These are phyloP conservation scores for Lonchura striata DNA, from an alignment of 2,113 vertebrate genomes.

Conservation along the genomic window DNA sequence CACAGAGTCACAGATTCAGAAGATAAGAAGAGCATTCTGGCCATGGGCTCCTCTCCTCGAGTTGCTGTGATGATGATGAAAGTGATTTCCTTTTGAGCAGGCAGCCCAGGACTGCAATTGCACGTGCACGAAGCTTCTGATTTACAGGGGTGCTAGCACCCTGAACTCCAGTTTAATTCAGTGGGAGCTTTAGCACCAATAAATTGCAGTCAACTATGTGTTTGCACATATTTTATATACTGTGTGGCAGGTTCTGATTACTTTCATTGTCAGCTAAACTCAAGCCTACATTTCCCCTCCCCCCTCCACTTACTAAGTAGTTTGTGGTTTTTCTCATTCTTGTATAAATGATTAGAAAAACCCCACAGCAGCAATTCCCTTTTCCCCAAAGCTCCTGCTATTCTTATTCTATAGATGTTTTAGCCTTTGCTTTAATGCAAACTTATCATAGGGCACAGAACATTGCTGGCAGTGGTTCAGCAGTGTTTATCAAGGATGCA, in stretches of 20 bases:
- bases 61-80: not conserved
- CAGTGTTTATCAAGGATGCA: not conserved
- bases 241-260: not conserved
- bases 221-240: constrained; percentile 15
- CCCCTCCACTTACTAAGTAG: not conserved
- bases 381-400: not conserved
- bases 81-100: constrained; percentile 53
- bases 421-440: not conserved
- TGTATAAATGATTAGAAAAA: not conserved
- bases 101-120: not conserved
- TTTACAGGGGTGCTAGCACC: constrained; percentile 20
- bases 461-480: not conserved
- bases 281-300: not conserved
- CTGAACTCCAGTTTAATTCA: constrained; percentile 35
- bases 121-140: not conserved
- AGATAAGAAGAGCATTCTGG: constrained; percentile 35
- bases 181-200: not conserved
- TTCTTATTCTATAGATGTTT: not conserved
- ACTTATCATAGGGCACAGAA: not conserved
- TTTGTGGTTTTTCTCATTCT: not conserved
- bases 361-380: not conserved
- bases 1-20: not conserved
- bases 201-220: constrained; percentile 27
- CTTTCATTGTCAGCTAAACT: constrained; percentile 13
- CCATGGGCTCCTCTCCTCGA: not conserved